Percentiles rank a stretch among this genome's conserved stretches.
These are phyloP conservation scores for Mirounga angustirostris DNA, from an alignment of 2,113 vertebrate genomes.

Conservation along the genomic window DNA sequence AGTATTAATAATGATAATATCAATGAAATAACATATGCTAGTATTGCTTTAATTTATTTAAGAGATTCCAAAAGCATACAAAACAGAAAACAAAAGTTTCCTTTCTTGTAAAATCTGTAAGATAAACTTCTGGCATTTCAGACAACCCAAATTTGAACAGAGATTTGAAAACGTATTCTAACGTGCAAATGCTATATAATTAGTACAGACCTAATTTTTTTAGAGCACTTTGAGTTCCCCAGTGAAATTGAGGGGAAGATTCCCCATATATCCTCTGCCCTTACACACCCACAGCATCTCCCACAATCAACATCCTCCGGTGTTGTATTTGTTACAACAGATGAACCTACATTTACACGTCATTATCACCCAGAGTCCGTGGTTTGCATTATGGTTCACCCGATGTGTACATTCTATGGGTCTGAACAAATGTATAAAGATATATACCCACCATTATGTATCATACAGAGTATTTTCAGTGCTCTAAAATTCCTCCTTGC, in stretches of 20 bases:
- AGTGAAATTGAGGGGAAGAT: neutral
- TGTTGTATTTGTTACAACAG: neutral
- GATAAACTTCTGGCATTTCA: neutral
- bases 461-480: neutral
- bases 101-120: conserved; percentile 3
- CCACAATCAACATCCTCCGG: too few relatives aligned
- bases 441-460: too few relatives aligned
- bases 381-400: neutral
- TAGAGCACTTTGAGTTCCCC: neutral
- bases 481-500: neutral
- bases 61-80: neutral
- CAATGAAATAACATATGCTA: neutral
- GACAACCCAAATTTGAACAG: neutral
- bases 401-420: neutral
- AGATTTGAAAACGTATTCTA: neutral
- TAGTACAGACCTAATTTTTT: neutral
- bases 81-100: neutral
- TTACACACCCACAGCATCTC: neutral
- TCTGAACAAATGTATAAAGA: neutral
- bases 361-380: neutral
- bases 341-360: too few relatives aligned
- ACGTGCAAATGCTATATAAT: neutral
- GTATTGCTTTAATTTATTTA: neutral
- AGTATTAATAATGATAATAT: neutral
- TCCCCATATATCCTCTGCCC: too few relatives aligned